Base-by-base conservation (phyloP, 37 sponge, comb jelly and placozoan species). In the Chondrilla cf. caribensis region DNA sequence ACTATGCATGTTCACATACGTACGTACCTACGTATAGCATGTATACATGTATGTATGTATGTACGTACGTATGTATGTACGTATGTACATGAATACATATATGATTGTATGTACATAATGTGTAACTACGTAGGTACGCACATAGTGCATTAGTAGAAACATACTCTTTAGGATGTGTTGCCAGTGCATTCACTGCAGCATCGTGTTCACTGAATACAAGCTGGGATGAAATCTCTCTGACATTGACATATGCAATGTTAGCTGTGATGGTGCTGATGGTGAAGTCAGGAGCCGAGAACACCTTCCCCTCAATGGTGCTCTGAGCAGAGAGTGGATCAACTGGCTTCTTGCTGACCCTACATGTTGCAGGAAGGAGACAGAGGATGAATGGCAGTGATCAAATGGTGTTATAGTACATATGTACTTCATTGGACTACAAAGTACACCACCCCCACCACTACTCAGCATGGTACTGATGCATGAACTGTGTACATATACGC, bases 231-330 rank as follows among this genome's bases (percentile, higher is more conserved):
- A 39, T 28, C 17, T 19, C 17, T 35, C 29, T 2, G n/a, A 73
- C 57, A 15, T 9, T 43, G 59, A 55, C 33, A 47, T 64, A 70
- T 33, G 72, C 55, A 22, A 97, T 14, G 38, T 68, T 55, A 57
- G 89, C 78, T n/a, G 84, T 67, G 54, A 67, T 80, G 57, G 94
- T 84, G 60, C 72, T 70, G 28, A 88, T 55, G 54, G 75, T 83
- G 82, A 93, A 84, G 78, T 96, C 92, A 21, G 94, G 92, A 2
- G 85, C 78, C 3, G 94, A 44, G 47, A 97, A 89, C 2, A 87
- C 82, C 2, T 41, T 28, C 5, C 85, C 92, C 7, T 40, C 68
- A 38, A 94, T 38, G 25, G 97, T 97, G 36, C 86, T 86, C 31
- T 91, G 80, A 35, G 70, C 36, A 32, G 90, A 73, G 38, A 7